Evolutionary conservation across 1,140 invertebrate genomes (phyloP), one percentile per base, ranked within the genome.

Genomic region (Drosophila bifasciata): DNA sequence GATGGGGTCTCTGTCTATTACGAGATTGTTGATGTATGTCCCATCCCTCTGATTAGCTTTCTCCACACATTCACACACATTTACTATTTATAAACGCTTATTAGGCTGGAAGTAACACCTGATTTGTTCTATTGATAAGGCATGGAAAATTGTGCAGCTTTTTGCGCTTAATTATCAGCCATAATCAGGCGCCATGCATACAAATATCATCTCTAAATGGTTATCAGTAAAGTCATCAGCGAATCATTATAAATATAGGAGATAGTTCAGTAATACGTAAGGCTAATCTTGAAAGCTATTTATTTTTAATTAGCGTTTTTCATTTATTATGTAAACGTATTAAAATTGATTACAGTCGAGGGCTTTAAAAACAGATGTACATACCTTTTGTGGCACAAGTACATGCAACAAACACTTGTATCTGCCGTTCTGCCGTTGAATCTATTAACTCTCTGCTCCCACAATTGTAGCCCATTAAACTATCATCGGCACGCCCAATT

Each of bases 51-150:
- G 62, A 68, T 68, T 68, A 68, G 40, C 49, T 39, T n/a, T 64
- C 28, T 9, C 28, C 28, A 28, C 28, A 28, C 8, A 28, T 46
- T 19, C 43, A 17, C 45, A 56, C 64, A 68, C 49, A 1, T 21
- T 16, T 50, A 68, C 66, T 68, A 68, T 68, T 68, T 68, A 56
- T 68, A 68, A 68, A 66, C 62, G 63, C 4, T 16, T 13, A 51
- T 36, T 51, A 8, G 49, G 16, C 5, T 56, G 67, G 19, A 51
- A 25, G 56, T 68, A 67, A 48, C 50, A 68, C 66, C 66, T 68
- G 66, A 68, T 68, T 55, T 39, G 21, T 46, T n/a, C n/a, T 28
- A 21, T 41, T n/a, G 32, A 63, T 49, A 36, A 36, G 40, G 48
- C 3, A 21, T 67, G 62, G 64, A 67, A 68, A 67, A 67, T 53